Conservation (phyloP, 2,888 invertebrate genomes). For the Cybosia mesomella region DNA sequence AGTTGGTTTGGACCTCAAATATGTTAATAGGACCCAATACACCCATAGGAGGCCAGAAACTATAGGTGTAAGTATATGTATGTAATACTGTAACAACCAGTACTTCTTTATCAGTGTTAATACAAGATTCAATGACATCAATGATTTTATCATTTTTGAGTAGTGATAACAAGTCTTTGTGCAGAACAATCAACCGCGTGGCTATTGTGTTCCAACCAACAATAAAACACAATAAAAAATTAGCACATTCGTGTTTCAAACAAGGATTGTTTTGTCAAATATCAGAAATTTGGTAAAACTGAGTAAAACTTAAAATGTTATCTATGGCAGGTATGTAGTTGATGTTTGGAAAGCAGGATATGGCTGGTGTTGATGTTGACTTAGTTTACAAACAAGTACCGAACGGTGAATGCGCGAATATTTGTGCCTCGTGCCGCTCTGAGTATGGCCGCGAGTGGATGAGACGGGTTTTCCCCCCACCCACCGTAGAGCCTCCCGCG, state of each 20-base stretch:
- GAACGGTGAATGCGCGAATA: neutral
- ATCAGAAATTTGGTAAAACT: neutral
- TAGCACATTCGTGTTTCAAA: constrained; percentile 62
- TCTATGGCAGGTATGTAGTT: neutral
- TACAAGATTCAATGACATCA: constrained; percentile 43
- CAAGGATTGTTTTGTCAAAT: constrained; percentile 54
- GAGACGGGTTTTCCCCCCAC: neutral
- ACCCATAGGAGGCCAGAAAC: too few species aligned
- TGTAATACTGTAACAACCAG: constrained; percentile 23
- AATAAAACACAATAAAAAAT: constrained; percentile 69
- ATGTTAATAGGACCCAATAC: too few species aligned
- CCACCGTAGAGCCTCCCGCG: neutral
- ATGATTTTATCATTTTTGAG: constrained; percentile 65
- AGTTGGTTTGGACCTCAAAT: too few species aligned
- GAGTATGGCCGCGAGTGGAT: neutral
- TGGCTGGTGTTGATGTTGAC: neutral
- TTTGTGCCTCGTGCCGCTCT: neutral
- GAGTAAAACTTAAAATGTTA: neutral
- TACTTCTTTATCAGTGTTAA: constrained; percentile 42
- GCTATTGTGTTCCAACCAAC: constrained; percentile 68
- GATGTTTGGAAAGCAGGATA: neutral
- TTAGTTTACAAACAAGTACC: constrained; percentile 8
- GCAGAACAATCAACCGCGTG: constrained; percentile 59
- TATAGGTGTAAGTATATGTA: too few species aligned
- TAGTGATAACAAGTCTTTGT: constrained; percentile 73